Evolutionary conservation across 2,113 vertebrate genomes (phyloP).

Genomic region (Hyperopisus bebe): DNA sequence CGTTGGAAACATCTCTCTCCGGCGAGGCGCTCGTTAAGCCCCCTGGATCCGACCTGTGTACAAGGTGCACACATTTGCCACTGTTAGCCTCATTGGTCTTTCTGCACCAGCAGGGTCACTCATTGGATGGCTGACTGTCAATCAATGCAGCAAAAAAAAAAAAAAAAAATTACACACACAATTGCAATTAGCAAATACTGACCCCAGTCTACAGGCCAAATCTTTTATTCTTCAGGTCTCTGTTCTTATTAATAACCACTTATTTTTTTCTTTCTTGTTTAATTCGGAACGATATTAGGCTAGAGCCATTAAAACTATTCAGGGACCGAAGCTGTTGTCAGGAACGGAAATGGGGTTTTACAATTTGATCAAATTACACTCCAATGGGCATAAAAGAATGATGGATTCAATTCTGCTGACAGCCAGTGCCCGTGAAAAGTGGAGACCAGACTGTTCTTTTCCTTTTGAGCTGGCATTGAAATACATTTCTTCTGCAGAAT

Average conservation of each 20-base stretch:
- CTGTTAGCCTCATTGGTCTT: not conserved
- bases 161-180: not conserved
- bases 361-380: conserved; percentile 25
- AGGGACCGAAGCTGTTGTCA: conserved; percentile 14
- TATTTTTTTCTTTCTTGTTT: conserved; percentile 13
- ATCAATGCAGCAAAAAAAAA: not conserved
- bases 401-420: conserved; percentile 22
- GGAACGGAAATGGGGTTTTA: conserved; percentile 16
- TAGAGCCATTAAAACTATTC: not conserved
- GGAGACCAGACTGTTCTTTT: conserved; percentile 21
- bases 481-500: conserved; percentile 23
- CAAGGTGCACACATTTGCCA: not conserved
- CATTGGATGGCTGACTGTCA: not conserved
- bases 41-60: not conserved
- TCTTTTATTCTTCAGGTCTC: not conserved
- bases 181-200: not conserved
- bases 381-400: conserved; percentile 16
- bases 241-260: conserved; percentile 19
- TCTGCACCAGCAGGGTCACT: not conserved
- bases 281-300: conserved; percentile 7
- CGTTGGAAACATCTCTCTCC: not conserved
- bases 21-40: not conserved
- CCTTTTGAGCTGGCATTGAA: conserved; percentile 11
- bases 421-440: conserved; percentile 8
- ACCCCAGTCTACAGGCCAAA: conserved; percentile 12